Conservation (phyloP, 2,797 vertebrate genomes). For the Trachurus trachurus region DNA sequence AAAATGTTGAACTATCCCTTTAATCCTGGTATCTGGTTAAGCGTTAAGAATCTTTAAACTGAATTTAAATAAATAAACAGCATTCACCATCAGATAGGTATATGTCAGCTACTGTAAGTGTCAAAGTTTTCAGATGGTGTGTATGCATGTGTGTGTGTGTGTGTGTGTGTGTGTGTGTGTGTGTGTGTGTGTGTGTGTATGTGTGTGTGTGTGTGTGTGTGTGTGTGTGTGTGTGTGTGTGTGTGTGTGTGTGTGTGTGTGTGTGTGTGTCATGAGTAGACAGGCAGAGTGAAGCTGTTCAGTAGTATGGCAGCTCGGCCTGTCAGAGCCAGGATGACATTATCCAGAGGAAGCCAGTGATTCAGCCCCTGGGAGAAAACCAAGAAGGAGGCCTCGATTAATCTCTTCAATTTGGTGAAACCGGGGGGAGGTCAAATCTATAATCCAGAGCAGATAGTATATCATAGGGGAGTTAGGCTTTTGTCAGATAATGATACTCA, state of each 20-base stretch:
- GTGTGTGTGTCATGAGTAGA: constrained; percentile 15
- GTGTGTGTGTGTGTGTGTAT: not conserved
- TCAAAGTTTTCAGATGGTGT: constrained; percentile 27
- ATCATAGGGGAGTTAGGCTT: constrained; percentile 69
- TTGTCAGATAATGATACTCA: constrained; percentile 68
- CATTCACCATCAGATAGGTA: constrained; percentile 7
- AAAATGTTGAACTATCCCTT: not conserved
- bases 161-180: constrained; percentile 19
- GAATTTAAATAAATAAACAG: not conserved
- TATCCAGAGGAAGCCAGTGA: constrained; percentile 64
- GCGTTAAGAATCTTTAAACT: no score
- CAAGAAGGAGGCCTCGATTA: constrained; percentile 63
- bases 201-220: not conserved
- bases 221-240: not conserved
- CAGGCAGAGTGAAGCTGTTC: constrained; percentile 39
- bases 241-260: not conserved
- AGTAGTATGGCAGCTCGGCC: constrained; percentile 42
- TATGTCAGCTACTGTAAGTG: constrained; percentile 23
- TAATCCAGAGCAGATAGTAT: constrained; percentile 76
- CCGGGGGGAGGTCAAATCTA: constrained; percentile 62
- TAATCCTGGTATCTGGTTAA: no score
- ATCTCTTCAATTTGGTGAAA: constrained; percentile 69
- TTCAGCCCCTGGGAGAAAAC: constrained; percentile 61
- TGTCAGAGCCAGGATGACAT: constrained; percentile 67
- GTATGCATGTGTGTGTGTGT: not conserved